Evolutionary conservation across 1,140 invertebrate genomes (phyloP).

Genomic region (Marisa cornuarietis): DNA sequence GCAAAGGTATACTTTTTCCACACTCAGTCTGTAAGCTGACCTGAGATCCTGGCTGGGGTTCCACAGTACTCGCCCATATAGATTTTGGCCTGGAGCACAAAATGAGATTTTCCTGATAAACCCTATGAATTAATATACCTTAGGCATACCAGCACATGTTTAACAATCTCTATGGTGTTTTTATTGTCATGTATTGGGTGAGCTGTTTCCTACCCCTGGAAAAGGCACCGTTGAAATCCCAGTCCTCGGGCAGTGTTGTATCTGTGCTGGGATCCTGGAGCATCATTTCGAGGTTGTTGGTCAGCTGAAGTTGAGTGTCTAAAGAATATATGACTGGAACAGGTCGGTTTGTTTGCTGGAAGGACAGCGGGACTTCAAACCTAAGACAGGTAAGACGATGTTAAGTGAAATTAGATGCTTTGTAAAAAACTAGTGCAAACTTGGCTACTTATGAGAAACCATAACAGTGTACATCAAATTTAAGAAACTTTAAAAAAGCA

Average conservation of each 20-base stretch:
- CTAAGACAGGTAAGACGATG: slow-evolving; percentile 32
- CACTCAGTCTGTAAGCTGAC: slow-evolving; percentile 63
- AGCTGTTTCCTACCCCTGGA: slow-evolving; percentile 44
- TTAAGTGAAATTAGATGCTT: neutral
- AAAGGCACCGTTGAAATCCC: slow-evolving; percentile 60
- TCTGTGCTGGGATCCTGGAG: slow-evolving; percentile 56
- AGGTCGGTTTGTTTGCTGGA: slow-evolving; percentile 67
- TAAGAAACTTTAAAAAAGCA: too few relatives aligned
- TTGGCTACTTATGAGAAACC: neutral
- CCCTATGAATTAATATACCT: neutral
- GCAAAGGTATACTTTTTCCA: slow-evolving; percentile 68
- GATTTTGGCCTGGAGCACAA: slow-evolving; percentile 57
- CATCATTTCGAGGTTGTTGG: slow-evolving; percentile 64
- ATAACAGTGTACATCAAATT: too few relatives aligned
- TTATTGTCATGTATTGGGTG: neutral
- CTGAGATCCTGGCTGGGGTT: slow-evolving; percentile 66
- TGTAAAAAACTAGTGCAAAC: neutral
- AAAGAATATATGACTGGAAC: slow-evolving; percentile 67
- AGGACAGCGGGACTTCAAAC: slow-evolving; percentile 67
- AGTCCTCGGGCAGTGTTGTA: slow-evolving; percentile 52
- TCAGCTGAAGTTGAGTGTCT: slow-evolving; percentile 68
- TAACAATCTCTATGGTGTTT: neutral
- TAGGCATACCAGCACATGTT: neutral
- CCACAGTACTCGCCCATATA: slow-evolving; percentile 69
- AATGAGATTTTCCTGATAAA: neutral